A percentile compares a stretch with the other conserved stretches of the same genome.
phyloP scores from a whole-genome alignment of 35 echinoderm and acorn worm species.

The Lytechinus pictus region DNA sequence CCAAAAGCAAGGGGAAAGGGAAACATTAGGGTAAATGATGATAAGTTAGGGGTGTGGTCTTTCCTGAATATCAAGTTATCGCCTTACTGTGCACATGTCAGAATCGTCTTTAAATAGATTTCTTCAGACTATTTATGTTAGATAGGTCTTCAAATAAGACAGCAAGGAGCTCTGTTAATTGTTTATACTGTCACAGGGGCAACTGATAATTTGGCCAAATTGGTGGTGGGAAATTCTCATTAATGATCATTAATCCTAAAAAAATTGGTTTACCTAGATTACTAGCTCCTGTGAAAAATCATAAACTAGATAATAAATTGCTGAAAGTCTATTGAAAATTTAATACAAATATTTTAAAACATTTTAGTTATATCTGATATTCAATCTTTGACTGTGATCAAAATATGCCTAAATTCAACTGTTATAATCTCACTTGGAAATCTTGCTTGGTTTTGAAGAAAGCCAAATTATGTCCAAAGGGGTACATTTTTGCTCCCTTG shows the following conservation, averaged over 20 bases:
- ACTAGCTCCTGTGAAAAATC: background rate
- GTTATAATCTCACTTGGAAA: background rate
- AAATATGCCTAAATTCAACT: background rate
- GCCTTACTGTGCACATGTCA: background rate
- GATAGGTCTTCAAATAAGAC: background rate
- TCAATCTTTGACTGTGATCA: background rate
- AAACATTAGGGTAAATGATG: conserved; percentile 13
- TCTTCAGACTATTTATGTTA: background rate
- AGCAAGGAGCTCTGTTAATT: background rate
- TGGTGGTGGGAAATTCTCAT: no score
- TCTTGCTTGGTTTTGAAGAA: background rate
- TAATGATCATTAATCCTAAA: background rate
- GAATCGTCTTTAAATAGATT: background rate
- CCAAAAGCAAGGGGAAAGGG: background rate
- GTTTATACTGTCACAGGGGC: no score
- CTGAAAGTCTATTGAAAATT: background rate
- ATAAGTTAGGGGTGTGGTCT: background rate
- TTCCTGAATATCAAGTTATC: background rate
- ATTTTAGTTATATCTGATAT: background rate
- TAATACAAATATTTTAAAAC: background rate
- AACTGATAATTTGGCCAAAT: no score
- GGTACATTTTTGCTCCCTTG: background rate
- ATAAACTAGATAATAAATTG: background rate
- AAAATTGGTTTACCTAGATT: background rate
- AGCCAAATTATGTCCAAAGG: background rate